Evolutionary conservation across 1,140 invertebrate genomes (phyloP).

Genomic region (Dreissena rostriformis): DNA sequence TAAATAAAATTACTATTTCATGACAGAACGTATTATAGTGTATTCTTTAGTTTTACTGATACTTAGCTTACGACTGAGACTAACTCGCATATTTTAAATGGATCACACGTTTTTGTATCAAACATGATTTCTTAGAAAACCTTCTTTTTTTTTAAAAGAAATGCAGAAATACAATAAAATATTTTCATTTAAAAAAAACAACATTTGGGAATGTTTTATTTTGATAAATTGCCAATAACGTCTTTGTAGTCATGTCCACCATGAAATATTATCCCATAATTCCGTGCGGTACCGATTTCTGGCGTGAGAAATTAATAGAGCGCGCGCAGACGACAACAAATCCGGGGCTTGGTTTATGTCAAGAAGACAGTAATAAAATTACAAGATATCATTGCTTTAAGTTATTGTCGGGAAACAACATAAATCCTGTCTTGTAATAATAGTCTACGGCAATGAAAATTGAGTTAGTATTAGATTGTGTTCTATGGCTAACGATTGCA

Average conservation of each 20-base stretch:
- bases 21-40: too few relatives aligned
- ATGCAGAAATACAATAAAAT: too few relatives aligned
- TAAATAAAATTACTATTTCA: too few relatives aligned
- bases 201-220: too few relatives aligned
- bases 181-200: too few relatives aligned
- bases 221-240: too few relatives aligned
- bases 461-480: slow-evolving; percentile 54
- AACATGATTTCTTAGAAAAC: too few relatives aligned
- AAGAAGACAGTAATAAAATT: slow-evolving; percentile 52
- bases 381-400: slow-evolving; percentile 50
- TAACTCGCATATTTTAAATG: too few relatives aligned
- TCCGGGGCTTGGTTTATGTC: slow-evolving; percentile 54
- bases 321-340: slow-evolving; percentile 52
- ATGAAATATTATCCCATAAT: slow-evolving; percentile 43
- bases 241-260: background rate
- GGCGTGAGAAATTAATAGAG: slow-evolving; percentile 52
- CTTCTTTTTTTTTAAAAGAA: too few relatives aligned
- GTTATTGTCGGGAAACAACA: slow-evolving; percentile 54
- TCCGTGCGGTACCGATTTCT: slow-evolving; percentile 45
- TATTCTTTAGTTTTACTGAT: too few relatives aligned
- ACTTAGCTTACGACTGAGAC: too few relatives aligned
- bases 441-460: slow-evolving; percentile 48
- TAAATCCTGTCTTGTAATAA: slow-evolving; percentile 53
- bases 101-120: too few relatives aligned
- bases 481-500: slow-evolving; percentile 36